Conservation (phyloP, 2,797 vertebrate species). For the Myotis planiceps region DNA sequence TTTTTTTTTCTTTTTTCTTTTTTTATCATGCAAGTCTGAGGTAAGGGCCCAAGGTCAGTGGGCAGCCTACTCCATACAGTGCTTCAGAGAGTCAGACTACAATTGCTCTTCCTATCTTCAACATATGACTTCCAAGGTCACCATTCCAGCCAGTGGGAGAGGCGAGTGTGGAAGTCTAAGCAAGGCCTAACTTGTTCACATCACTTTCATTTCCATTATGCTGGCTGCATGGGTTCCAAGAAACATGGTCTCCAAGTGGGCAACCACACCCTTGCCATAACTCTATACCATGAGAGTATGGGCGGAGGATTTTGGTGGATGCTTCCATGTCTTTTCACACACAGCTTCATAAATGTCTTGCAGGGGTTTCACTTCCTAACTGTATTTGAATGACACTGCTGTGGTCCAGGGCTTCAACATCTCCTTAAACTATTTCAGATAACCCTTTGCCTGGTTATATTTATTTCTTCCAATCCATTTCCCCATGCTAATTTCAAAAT, state of each 20-base stretch:
- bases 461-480: not conserved
- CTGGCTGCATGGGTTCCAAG: not conserved
- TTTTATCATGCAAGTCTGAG: not conserved
- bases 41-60: not conserved
- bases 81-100: not conserved
- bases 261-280: not conserved
- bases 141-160: not conserved
- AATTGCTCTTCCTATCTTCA: not conserved
- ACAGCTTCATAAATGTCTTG: not conserved
- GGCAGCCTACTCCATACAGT: fast-evolving
- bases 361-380: not conserved
- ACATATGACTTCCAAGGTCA: not conserved
- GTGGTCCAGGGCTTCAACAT: not conserved
- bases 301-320: not conserved
- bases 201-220: not conserved
- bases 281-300: not conserved
- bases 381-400: not conserved
- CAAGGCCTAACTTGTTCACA: not conserved
- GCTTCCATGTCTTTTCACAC: not conserved
- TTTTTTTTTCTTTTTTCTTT: too few species aligned
- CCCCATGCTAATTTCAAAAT: not conserved
- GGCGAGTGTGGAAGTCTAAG: not conserved
- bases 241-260: not conserved
- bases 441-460: not conserved
- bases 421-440: not conserved